A percentile compares a stretch with the other conserved stretches of the same genome.
phyloP scores from a whole-genome alignment of 1,140 invertebrate genomes.

The Drosophila pachea region DNA sequence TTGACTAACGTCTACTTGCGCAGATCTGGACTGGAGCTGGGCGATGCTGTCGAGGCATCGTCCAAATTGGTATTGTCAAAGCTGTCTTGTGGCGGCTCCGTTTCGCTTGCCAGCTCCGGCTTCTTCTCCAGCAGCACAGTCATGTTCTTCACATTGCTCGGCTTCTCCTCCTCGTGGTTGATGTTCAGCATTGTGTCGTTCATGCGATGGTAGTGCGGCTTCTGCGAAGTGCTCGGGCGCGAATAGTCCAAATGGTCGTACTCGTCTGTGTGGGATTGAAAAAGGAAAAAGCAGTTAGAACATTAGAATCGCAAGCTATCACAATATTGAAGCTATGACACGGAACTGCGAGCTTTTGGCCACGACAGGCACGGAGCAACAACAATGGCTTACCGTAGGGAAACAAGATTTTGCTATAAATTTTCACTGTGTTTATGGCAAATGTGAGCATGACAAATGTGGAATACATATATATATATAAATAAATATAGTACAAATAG shows the following conservation, averaged over 20 bases:
- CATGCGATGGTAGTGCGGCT: slow-evolving; percentile 89
- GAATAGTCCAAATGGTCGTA: slow-evolving; percentile 94
- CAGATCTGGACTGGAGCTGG: slow-evolving; percentile 70
- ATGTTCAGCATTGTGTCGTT: slow-evolving; percentile 74
- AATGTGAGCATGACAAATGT: slow-evolving; percentile 46
- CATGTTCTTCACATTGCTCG: slow-evolving; percentile 76
- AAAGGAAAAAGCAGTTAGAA: slow-evolving; percentile 6
- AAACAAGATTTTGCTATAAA: slow-evolving; percentile 76
- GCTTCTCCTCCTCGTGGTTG: slow-evolving; percentile 73
- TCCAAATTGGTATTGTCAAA: slow-evolving; percentile 70
- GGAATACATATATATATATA: slow-evolving; percentile 41
- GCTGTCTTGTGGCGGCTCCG: slow-evolving; percentile 65
- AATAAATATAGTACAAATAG: neutral
- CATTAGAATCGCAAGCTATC: slow-evolving; percentile 1
- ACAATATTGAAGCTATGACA: neutral
- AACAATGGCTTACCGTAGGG: slow-evolving; percentile 69
- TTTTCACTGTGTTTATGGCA: slow-evolving; percentile 65
- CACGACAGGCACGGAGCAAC: slow-evolving; percentile 26
- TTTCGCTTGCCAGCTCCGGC: slow-evolving; percentile 45
- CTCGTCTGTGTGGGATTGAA: slow-evolving; percentile 78
- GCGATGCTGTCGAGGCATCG: slow-evolving; percentile 63
- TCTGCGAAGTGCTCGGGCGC: slow-evolving; percentile 87
- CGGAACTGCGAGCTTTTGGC: too few relatives aligned
- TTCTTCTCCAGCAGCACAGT: slow-evolving; percentile 59
- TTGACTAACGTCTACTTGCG: slow-evolving; percentile 45